Evolutionary conservation across 30 jellyfish, hydroid and myxozoan genomes (phyloP).

Genomic region (Pseudorhiza aurosa): DNA sequence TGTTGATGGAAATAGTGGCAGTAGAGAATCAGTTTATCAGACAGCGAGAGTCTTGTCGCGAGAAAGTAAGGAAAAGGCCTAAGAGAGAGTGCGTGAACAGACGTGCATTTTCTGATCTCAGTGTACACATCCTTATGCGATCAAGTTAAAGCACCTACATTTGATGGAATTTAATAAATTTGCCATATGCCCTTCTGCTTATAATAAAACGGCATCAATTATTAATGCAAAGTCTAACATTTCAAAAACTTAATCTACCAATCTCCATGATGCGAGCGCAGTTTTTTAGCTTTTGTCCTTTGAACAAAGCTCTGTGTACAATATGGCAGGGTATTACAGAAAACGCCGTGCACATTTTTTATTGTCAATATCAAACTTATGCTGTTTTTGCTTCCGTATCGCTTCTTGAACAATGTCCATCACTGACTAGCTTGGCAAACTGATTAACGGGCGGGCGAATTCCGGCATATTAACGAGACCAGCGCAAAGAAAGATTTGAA

Average conservation of each 20-base stretch:
- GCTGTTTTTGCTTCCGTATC: slow-evolving; percentile 64
- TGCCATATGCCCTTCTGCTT: slow-evolving; percentile 82
- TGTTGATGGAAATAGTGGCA: not conserved
- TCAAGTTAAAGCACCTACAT: slow-evolving; percentile 62
- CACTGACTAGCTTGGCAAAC: slow-evolving; percentile 28
- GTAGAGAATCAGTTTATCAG: not conserved
- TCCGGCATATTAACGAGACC: slow-evolving; percentile 10
- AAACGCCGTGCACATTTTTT: slow-evolving; percentile 54
- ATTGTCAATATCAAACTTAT: slow-evolving; percentile 36
- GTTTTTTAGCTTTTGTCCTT: slow-evolving; percentile 45
- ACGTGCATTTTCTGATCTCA: slow-evolving; percentile 77
- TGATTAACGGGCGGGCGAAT: slow-evolving; percentile 30
- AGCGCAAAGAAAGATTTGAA: not conserved
- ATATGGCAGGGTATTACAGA: slow-evolving; percentile 52
- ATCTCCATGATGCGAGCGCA: slow-evolving; percentile 65
- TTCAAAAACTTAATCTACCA: slow-evolving; percentile 74
- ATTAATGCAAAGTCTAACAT: slow-evolving; percentile 68
- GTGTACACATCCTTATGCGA: slow-evolving; percentile 70
- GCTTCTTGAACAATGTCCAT: not conserved
- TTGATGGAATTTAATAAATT: slow-evolving; percentile 76
- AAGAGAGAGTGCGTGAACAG: slow-evolving; percentile 25
- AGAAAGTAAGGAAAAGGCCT: slow-evolving; percentile 77
- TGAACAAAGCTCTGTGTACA: slow-evolving; percentile 50
- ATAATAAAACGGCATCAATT: slow-evolving; percentile 51
- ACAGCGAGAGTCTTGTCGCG: not conserved